phyloP scores from a whole-genome alignment of 2,113 vertebrate genomes.

The Erpornis zantholeuca region DNA sequence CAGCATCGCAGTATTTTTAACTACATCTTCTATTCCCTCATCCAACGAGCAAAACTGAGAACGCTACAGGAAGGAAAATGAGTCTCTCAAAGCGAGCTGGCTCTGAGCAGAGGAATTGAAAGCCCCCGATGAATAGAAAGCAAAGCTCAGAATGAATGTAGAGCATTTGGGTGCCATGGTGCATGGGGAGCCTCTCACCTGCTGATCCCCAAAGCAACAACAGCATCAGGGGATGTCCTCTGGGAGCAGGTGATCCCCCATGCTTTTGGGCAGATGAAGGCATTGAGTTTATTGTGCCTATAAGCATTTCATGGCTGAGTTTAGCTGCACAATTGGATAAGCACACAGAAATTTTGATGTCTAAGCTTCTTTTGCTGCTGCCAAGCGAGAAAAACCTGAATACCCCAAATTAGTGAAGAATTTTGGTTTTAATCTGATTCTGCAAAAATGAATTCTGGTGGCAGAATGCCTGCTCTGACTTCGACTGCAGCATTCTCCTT shows the following conservation, averaged over 20 bases:
- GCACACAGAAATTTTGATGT: background rate
- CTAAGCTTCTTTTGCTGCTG: background rate
- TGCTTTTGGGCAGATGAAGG: background rate
- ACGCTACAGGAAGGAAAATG: background rate
- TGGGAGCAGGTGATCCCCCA: background rate
- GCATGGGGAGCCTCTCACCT: background rate
- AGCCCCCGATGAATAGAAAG: background rate
- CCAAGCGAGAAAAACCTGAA: background rate
- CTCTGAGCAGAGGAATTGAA: background rate
- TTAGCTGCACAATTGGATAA: background rate
- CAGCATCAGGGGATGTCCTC: background rate
- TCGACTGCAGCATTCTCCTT: background rate
- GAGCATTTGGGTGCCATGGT: background rate
- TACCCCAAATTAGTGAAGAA: background rate
- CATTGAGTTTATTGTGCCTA: background rate
- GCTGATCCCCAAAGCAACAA: background rate
- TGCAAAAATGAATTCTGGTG: background rate
- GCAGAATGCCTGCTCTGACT: background rate
- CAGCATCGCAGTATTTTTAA: constrained; percentile 50
- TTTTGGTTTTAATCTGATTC: background rate
- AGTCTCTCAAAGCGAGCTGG: background rate
- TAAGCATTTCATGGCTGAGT: background rate
- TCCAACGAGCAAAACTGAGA: background rate
- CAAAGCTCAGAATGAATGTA: background rate
- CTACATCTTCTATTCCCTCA: constrained; percentile 19